Base-by-base conservation (phyloP, 2,888 invertebrate genomes). In the Lasioglossum marginatum region DNA sequence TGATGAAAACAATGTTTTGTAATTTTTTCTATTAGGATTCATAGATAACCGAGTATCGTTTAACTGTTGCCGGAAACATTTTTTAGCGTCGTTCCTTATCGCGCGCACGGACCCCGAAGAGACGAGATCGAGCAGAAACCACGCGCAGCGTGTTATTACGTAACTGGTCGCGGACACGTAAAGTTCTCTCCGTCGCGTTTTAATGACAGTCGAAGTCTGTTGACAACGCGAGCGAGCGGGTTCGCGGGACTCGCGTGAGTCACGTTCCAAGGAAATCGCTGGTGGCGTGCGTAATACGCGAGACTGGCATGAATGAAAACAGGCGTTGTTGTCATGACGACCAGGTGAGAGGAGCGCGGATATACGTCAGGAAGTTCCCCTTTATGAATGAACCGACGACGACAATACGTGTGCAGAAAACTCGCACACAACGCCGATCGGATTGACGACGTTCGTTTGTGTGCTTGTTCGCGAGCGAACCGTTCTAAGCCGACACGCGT, bases 231-330 rank as follows among this genome's bases (percentile, higher is more conserved):
- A 52, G 71, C 63, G 45, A 52, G 72, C 66, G 70, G 78, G 75
- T 79, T 63, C 45, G 70, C 45, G 60, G 12, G 63, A 23, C 48
- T 57, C 31, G 45, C 72, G 43, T 86, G 86, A 86, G 52, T 87
- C 85, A 85, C 37, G 57, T 77, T 66, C 34, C 72, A 37, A 74
- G 74, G 40, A 77, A 85, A 85, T 83, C 79, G 78, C 37, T 48
- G 23, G 40, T 43, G 63, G 40, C 82, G 79, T 66, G 89, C 77
- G 85, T 85, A 81, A 83, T 78, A 72, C 81, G 81, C 73, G 37
- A 31, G 63, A n/a, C 63, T 37, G 68, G 57, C 52, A 82, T 90
- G 88, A 90, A 90, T 90, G 90, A 89, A 90, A 86, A 90, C 88
- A 82, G 72, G 71, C 82, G 52, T 52, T n/a, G 82, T 90, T 73